Conservation (phyloP, 2,113 vertebrate species). For the Corythornis vintsioides region DNA sequence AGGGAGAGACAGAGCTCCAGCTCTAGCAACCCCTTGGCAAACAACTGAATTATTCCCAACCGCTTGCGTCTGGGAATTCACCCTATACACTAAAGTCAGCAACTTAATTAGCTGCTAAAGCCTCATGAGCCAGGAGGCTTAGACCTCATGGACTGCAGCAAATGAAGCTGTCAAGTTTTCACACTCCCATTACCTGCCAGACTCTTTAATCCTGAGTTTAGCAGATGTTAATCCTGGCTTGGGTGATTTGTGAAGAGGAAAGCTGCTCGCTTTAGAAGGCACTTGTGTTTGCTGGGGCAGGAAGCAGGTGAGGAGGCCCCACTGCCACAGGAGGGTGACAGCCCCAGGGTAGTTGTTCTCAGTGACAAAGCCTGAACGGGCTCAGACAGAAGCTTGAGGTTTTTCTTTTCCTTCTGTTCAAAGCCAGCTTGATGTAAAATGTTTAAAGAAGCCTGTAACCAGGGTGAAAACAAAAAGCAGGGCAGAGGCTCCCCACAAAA, state of each 20-base stretch:
- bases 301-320: not conserved
- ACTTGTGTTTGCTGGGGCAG: not conserved
- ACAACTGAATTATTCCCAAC: not conserved
- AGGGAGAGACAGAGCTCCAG: not conserved
- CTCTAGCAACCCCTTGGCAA: not conserved
- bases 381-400: not conserved
- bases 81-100: not conserved
- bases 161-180: not conserved
- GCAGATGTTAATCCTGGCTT: not conserved
- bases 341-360: accelerated
- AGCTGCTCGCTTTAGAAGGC: not conserved
- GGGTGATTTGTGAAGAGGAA: not conserved
- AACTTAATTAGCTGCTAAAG: not conserved
- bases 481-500: not conserved
- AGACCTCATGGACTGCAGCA: not conserved
- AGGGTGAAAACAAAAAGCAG: not conserved
- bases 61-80: accelerated
- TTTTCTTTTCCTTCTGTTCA: not conserved
- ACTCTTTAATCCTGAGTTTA: not conserved
- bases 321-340: accelerated
- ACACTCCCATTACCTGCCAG: not conserved
- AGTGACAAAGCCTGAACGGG: accelerated
- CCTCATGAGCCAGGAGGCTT: accelerated
- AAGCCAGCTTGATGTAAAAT: not conserved
- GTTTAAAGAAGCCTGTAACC: not conserved